Evolutionary conservation across 1,140 invertebrate species (phyloP).

Genomic region (Lasioglossum baleicum): DNA sequence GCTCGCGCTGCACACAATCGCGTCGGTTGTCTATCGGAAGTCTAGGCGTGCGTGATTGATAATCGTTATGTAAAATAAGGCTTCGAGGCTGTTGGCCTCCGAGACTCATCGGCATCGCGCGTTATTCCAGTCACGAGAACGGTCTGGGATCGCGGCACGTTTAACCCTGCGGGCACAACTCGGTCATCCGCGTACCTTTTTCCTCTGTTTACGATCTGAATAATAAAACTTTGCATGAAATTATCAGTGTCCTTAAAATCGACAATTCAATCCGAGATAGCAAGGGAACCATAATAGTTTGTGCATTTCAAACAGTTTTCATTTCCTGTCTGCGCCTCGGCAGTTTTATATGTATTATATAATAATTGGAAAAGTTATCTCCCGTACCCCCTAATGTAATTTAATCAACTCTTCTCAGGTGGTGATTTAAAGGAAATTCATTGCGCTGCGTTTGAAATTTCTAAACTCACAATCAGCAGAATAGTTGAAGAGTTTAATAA

Average conservation of each 20-base stretch:
- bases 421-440: too few relatives aligned
- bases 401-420: too few relatives aligned
- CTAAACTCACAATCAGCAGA: too few relatives aligned
- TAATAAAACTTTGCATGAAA: conserved; percentile 41
- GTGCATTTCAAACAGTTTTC: too few relatives aligned
- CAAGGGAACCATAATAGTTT: too few relatives aligned
- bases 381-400: too few relatives aligned
- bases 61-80: conserved; percentile 63
- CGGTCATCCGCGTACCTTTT: conserved; percentile 6
- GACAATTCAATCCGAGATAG: background rate
- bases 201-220: conserved; percentile 40
- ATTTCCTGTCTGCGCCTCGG: too few relatives aligned
- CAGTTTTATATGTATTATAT: too few relatives aligned
- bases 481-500: too few relatives aligned
- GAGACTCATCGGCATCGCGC: background rate
- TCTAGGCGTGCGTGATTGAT: conserved; percentile 60
- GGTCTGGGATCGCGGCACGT: background rate
- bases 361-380: too few relatives aligned
- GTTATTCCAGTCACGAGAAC: conserved; percentile 13
- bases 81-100: conserved; percentile 58
- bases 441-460: too few relatives aligned
- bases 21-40: conserved; percentile 56
- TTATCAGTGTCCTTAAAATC: background rate
- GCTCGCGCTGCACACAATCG: background rate
- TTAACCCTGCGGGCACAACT: conserved; percentile 1